Percentiles rank a stretch among this genome's conserved stretches.
Evolutionary conservation across 2,113 vertebrate genomes (phyloP).

Genomic region (Hippocampus abdominalis): DNA sequence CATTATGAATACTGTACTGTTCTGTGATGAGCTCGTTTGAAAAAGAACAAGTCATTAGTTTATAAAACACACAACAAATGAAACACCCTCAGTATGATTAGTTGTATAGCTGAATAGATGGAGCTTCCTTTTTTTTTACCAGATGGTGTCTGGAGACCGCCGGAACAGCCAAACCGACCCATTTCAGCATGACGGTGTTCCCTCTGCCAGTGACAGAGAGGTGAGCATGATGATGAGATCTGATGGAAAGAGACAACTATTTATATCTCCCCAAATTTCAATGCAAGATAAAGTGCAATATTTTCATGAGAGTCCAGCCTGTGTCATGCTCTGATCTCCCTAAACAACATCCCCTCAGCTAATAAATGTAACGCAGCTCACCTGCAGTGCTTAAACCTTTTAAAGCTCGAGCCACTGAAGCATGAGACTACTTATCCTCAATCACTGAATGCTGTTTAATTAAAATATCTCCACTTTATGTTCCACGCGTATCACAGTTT

Average conservation of each 20-base stretch:
- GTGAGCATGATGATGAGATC: slow-evolving; percentile 63
- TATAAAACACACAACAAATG: not conserved
- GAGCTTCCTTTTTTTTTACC: not conserved
- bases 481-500: not conserved
- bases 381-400: slow-evolving; percentile 7
- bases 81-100: not conserved
- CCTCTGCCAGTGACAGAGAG: slow-evolving; percentile 80
- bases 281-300: not conserved
- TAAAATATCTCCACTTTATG: not conserved
- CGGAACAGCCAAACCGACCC: slow-evolving; percentile 61
- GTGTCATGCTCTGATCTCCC: slow-evolving; percentile 17
- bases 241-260: not conserved
- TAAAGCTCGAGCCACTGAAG: not conserved
- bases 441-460: not conserved
- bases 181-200: slow-evolving; percentile 71
- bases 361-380: slow-evolving; percentile 9
- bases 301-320: slow-evolving; percentile 15
- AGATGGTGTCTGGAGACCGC: slow-evolving; percentile 64
- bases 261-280: slow-evolving; percentile 14
- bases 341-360: slow-evolving; percentile 24
- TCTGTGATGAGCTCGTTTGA: too few relatives aligned
- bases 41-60: too few relatives aligned
- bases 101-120: not conserved
- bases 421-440: not conserved
- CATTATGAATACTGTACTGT: too few relatives aligned